These are phyloP conservation scores for Erpornis zantholeuca DNA, from an alignment of 2,113 vertebrate genomes.

Conservation along the genomic window DNA sequence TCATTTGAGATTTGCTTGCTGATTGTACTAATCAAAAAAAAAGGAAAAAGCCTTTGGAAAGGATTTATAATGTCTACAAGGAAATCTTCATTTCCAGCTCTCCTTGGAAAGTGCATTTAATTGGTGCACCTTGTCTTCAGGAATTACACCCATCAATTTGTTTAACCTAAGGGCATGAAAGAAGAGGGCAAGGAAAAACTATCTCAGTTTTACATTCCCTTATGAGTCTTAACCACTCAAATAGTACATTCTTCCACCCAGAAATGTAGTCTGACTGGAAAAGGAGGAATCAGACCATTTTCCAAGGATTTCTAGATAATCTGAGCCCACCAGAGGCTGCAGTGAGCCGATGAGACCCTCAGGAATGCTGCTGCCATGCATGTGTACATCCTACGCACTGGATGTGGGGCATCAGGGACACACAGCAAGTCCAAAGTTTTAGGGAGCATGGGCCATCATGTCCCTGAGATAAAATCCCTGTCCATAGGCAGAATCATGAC, in stretches of 20 bases:
- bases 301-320: neutral
- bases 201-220: neutral
- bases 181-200: neutral
- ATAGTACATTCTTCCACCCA: neutral
- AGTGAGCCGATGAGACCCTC: neutral
- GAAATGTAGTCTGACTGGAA: neutral
- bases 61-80: neutral
- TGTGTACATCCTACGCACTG: accelerated
- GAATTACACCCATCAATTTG: neutral
- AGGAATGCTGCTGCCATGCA: neutral
- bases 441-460: neutral
- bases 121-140: neutral
- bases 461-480: neutral
- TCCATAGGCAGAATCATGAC: neutral
- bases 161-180: neutral
- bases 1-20: neutral
- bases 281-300: neutral
- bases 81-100: neutral
- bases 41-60: neutral
- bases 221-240: neutral
- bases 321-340: neutral
- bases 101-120: neutral
- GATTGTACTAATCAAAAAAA: neutral
- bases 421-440: neutral
- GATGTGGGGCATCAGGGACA: neutral